Evolutionary conservation across 2,888 invertebrate genomes (phyloP).

Genomic region (Oscheius sp.): DNA sequence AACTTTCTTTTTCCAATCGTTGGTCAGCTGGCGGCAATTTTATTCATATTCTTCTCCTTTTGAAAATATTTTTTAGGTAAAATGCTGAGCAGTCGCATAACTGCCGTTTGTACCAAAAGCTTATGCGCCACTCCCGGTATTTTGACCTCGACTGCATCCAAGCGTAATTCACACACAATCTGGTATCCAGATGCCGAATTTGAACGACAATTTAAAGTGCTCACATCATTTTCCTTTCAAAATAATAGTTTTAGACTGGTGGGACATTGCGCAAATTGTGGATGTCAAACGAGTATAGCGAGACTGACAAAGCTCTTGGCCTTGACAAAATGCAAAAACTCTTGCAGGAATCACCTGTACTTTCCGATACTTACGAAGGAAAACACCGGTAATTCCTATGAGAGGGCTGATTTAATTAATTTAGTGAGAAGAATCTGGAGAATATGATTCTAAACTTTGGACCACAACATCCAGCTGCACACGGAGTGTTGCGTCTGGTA

Average conservation of each 20-base stretch:
- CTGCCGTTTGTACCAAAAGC: too few relatives aligned
- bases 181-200: conserved; percentile 73
- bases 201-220: conserved; percentile 69
- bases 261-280: conserved; percentile 60
- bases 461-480: conserved; percentile 93
- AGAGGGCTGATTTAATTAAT: background rate
- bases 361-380: conserved; percentile 59
- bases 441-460: conserved; percentile 91
- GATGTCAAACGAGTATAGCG: conserved; percentile 54
- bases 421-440: conserved; percentile 83
- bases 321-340: conserved; percentile 62
- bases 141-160: conserved; percentile 40
- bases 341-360: conserved; percentile 56
- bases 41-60: too few relatives aligned
- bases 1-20: too few relatives aligned
- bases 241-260: conserved; percentile 54
- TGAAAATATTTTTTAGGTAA: too few relatives aligned
- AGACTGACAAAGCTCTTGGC: conserved; percentile 58
- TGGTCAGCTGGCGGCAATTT: too few relatives aligned
- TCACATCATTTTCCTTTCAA: too few relatives aligned
- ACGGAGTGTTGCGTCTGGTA: conserved; percentile 88
- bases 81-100: too few relatives aligned
- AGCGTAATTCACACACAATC: conserved; percentile 66
- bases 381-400: conserved; percentile 56
- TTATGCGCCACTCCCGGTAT: background rate